These are phyloP conservation scores for Nansenia antarctica DNA, from an alignment of 2,113 vertebrate genomes.

Conservation along the genomic window DNA sequence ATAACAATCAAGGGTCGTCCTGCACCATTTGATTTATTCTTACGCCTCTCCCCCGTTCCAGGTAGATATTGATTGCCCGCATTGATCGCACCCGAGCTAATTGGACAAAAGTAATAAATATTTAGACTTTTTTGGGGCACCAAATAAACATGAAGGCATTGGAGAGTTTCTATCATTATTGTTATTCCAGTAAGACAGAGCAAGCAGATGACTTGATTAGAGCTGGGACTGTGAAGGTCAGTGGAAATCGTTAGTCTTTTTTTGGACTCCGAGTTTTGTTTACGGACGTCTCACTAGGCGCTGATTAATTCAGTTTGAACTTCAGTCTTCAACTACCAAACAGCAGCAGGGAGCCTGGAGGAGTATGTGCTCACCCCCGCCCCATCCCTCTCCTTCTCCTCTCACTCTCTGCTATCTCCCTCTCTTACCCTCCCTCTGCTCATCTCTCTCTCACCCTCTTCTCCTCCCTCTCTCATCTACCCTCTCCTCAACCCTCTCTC, in stretches of 20 bases:
- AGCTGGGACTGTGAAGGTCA: conserved; percentile 42
- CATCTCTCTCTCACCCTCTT: neutral
- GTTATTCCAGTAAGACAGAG: conserved; percentile 30
- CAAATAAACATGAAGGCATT: conserved; percentile 10
- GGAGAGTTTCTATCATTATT: conserved; percentile 39
- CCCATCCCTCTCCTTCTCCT: no score
- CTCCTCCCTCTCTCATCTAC: neutral
- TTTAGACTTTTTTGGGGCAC: conserved; percentile 36
- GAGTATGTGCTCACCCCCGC: no score
- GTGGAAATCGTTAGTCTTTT: conserved; percentile 47
- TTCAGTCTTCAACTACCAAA: neutral
- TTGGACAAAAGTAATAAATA: conserved; percentile 64
- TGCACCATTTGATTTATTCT: conserved; percentile 43
- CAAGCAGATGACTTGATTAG: conserved; percentile 54
- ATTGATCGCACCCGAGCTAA: conserved; percentile 58
- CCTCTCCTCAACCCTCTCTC: neutral
- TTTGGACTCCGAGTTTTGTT: conserved; percentile 44
- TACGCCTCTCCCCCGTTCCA: conserved; percentile 27
- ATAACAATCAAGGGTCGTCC: conserved; percentile 44
- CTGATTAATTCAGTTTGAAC: conserved; percentile 37
- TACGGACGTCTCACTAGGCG: conserved; percentile 23
- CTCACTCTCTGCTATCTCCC: no score
- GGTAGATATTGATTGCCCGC: conserved; percentile 54
- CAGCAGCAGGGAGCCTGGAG: neutral
- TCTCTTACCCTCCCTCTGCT: neutral